Percentiles rank a stretch among this genome's conserved stretches.
These are phyloP conservation scores for Popillia japonica DNA, from an alignment of 1,140 invertebrate species.

Conservation along the genomic window DNA sequence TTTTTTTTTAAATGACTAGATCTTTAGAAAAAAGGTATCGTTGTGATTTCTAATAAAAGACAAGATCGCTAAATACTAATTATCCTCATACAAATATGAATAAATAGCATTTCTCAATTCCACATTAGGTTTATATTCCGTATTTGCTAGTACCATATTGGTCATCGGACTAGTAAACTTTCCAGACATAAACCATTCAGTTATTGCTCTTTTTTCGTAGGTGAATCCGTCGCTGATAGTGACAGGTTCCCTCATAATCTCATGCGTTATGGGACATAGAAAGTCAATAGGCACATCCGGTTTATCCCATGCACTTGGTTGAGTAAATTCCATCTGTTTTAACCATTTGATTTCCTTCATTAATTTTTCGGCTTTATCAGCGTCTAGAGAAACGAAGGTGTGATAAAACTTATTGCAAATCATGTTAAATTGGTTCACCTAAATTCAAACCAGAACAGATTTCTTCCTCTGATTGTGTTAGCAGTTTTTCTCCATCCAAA, in stretches of 20 bases:
- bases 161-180: constrained; percentile 81
- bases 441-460: constrained; percentile 65
- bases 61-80: not conserved
- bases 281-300: constrained; percentile 70
- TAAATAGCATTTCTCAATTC: constrained; percentile 57
- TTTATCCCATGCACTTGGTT: constrained; percentile 46
- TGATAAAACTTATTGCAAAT: not conserved
- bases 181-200: constrained; percentile 77
- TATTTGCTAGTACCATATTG: constrained; percentile 68
- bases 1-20: too few relatives aligned
- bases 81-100: constrained; percentile 51
- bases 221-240: constrained; percentile 81
- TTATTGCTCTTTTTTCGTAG: constrained; percentile 78
- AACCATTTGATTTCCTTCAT: constrained; percentile 64
- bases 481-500: constrained; percentile 69
- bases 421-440: constrained; percentile 54
- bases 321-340: constrained; percentile 59
- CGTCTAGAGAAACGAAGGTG: constrained; percentile 45
- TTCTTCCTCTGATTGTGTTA: constrained; percentile 65
- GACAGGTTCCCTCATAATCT: constrained; percentile 82
- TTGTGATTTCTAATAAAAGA: too few relatives aligned
- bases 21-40: too few relatives aligned
- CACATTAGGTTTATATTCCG: constrained; percentile 68
- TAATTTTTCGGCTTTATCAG: constrained; percentile 50
- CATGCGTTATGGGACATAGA: constrained; percentile 83